Base-by-base conservation (phyloP, 2,113 vertebrate species). In the Poeciliopsis retropinna region DNA sequence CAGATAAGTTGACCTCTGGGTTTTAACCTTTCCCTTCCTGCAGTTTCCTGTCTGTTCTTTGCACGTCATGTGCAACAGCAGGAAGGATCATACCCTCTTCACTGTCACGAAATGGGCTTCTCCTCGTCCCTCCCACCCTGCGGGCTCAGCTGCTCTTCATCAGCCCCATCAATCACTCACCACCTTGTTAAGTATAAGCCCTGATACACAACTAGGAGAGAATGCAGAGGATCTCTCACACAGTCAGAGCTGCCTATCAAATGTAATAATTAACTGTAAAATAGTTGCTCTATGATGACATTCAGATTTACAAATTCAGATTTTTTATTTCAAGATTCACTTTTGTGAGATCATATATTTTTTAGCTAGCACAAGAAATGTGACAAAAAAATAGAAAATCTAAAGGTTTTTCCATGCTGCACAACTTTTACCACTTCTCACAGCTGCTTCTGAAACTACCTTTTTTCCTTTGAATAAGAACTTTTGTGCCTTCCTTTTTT, bases 31-130 rank as follows among this genome's bases (percentile, higher is more conserved):
- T 67, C 80, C 75, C 87, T 80, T 82, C 86, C 85, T 78, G 37
- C 67, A 61, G 69, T 75, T 83, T 80, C 80, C 63, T 64, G 82
- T 92, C 88, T 88, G 28, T 60, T 72, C 83, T 94, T 93, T 87
- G 88, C 92, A 93, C 88, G 82, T 80, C 80, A 93, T 85, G 84
- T 15, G 34, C 67, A 79, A 12, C 61, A 75, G 67, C 79, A 82
- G 76, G 66, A 80, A 68, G 75, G 83, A 82, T 87, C 78, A 17
- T 81, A 54, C 84, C 27, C 11, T 39, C 80, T 74, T 87, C 66
- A 25, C 14, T 78, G 69, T 84, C 88, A 82, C 67, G 70, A 74
- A 82, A 88, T 1, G 32, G 68, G 74, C 60, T 57, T 80, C 57
- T 73, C 71, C 67, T 41, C 51, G 60, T 80, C 78, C 69, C n/a